These are phyloP conservation scores for Cyrtorhinus lividipennis DNA, from an alignment of 1,140 invertebrate genomes.

Conservation along the genomic window DNA sequence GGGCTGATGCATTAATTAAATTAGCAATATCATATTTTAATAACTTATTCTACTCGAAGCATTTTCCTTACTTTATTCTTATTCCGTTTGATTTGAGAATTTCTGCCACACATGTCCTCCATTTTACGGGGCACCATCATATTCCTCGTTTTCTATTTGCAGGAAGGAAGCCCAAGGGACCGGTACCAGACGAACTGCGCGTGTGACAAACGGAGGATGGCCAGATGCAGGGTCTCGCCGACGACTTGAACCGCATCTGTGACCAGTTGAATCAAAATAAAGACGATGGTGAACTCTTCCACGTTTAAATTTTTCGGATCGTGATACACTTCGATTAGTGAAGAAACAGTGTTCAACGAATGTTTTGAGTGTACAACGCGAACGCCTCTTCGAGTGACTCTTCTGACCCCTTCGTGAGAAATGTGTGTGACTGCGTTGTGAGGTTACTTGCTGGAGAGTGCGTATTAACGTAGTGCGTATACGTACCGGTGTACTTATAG, in stretches of 20 bases:
- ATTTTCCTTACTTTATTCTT: no score
- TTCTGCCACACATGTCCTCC: no score
- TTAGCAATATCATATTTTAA: no score
- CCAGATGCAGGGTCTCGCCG: conserved; percentile 23
- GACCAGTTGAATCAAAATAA: conserved; percentile 23
- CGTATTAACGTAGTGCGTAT: not conserved
- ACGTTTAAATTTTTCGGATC: conserved; percentile 16
- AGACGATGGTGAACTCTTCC: conserved; percentile 21
- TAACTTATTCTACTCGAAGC: no score
- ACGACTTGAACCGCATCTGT: conserved; percentile 24
- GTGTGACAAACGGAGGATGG: conserved; percentile 25
- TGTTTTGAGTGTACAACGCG: not conserved
- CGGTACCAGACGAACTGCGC: conserved; percentile 21
- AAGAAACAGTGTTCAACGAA: not conserved
- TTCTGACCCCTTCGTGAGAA: not conserved
- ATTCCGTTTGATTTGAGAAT: no score
- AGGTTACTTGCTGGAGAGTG: not conserved
- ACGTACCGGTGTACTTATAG: no score
- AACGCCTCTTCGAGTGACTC: not conserved
- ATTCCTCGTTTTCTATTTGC: no score
- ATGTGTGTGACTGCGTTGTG: not conserved
- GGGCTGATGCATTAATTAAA: no score
- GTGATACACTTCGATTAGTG: not conserved
- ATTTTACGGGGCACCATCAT: no score
- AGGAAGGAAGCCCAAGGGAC: conserved; percentile 15